These are phyloP conservation scores for Clarias laeviceps DNA, from an alignment of 2,797 vertebrate genomes.

Conservation along the genomic window DNA sequence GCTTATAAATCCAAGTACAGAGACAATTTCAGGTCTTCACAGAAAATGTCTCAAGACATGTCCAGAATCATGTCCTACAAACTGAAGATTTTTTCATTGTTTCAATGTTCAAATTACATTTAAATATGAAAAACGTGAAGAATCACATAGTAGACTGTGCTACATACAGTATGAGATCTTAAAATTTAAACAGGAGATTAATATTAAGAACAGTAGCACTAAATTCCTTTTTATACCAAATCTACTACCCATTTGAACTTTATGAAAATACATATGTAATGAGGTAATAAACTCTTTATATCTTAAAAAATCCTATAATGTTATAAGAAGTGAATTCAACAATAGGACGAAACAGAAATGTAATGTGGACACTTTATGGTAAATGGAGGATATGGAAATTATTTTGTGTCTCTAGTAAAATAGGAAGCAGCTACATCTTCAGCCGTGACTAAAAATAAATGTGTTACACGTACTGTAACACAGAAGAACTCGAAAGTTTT, in stretches of 20 bases:
- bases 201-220: background rate
- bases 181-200: background rate
- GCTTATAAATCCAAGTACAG: background rate
- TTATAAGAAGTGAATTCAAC: background rate
- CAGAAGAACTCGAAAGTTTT: conserved; percentile 11
- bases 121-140: background rate
- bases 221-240: background rate
- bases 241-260: background rate
- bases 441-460: background rate
- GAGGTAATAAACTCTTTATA: background rate
- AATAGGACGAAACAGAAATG: background rate
- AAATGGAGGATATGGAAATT: background rate
- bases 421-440: background rate
- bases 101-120: background rate
- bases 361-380: background rate
- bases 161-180: background rate
- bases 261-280: background rate
- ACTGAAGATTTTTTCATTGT: background rate
- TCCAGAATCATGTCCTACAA: too few species aligned
- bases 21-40: background rate
- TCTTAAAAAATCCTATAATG: background rate
- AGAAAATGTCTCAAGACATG: background rate
- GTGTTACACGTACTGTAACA: background rate
- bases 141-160: background rate
- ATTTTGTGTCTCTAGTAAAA: background rate